These are phyloP conservation scores for Noturus placidus DNA, from an alignment of 2,113 vertebrate species.

Conservation along the genomic window DNA sequence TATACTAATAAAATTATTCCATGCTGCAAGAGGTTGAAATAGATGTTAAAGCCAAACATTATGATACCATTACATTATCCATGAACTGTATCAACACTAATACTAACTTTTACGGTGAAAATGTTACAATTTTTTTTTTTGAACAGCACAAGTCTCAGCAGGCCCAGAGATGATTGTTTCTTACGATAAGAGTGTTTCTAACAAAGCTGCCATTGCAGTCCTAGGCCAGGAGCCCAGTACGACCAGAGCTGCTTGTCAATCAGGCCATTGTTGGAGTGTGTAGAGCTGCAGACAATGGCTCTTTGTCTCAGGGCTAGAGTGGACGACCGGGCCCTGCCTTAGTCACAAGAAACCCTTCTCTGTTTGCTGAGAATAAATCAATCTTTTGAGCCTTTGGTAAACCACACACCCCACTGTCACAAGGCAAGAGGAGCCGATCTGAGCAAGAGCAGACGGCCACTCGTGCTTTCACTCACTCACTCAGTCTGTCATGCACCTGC, in stretches of 20 bases:
- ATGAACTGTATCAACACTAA: not conserved
- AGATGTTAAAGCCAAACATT: constrained; percentile 1
- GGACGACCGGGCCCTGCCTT: constrained; percentile 51
- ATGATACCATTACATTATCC: constrained; percentile 6
- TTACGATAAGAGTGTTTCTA: constrained; percentile 64
- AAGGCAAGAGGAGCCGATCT: constrained; percentile 52
- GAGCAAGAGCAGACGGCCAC: constrained; percentile 43
- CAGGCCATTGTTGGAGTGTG: constrained; percentile 61
- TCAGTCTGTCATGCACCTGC: constrained; percentile 44
- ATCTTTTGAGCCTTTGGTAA: constrained; percentile 60
- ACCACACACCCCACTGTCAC: constrained; percentile 56
- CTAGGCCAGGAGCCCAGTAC: constrained; percentile 51
- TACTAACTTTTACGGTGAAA: constrained; percentile 5
- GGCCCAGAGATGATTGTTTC: constrained; percentile 66
- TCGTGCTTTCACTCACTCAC: constrained; percentile 23
- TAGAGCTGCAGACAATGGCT: constrained; percentile 58
- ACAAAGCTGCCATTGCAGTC: constrained; percentile 72
- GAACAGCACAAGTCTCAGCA: constrained; percentile 37
- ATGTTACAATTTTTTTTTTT: not conserved
- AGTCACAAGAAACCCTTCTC: constrained; percentile 59
- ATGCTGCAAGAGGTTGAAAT: not conserved
- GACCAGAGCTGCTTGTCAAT: constrained; percentile 61
- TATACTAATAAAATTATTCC: not conserved
- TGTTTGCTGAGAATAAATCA: constrained; percentile 61
- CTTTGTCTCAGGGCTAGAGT: constrained; percentile 59